phyloP scores from a whole-genome alignment of 2,113 vertebrate species.

The Tetraodon nigroviridis region DNA sequence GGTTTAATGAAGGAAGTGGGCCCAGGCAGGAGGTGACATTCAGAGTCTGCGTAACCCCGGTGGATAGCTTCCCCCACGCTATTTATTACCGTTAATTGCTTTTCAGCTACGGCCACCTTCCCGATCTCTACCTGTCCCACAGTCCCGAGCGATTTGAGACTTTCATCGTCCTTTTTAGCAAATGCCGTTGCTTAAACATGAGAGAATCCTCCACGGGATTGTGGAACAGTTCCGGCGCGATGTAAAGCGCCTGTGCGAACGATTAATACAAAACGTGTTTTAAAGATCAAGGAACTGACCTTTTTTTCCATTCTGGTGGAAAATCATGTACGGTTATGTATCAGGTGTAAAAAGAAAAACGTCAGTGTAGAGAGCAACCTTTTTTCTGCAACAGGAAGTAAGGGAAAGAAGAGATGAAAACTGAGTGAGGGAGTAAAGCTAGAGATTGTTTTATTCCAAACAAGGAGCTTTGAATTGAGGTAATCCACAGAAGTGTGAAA shows the following conservation, averaged over 20 bases:
- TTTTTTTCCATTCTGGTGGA: background rate
- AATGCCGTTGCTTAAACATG: conserved; percentile 23
- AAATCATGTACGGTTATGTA: too few relatives aligned
- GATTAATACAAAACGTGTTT: conserved; percentile 4
- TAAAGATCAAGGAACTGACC: conserved; percentile 34
- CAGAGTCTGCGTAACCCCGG: conserved; percentile 56
- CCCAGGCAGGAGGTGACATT: conserved; percentile 64
- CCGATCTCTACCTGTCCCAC: conserved; percentile 42
- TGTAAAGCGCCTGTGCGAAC: conserved; percentile 6
- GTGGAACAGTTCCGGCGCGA: background rate
- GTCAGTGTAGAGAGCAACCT: conserved; percentile 22
- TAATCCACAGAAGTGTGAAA: conserved; percentile 68
- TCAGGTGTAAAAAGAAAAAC: background rate
- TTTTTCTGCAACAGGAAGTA: background rate
- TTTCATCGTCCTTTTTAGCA: conserved; percentile 20
- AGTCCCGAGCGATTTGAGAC: conserved; percentile 30
- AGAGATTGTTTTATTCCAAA: conserved; percentile 62
- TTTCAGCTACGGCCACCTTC: conserved; percentile 33
- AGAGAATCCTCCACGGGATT: conserved; percentile 15
- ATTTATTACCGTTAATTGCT: conserved; percentile 75
- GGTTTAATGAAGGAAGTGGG: conserved; percentile 61
- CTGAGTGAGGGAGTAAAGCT: conserved; percentile 30
- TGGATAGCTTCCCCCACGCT: conserved; percentile 58
- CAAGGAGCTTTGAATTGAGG: conserved; percentile 56
- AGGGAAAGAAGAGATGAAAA: conserved; percentile 17